A percentile compares a stretch with the other conserved stretches of the same genome.
These are phyloP conservation scores for Caenorhabditis wallacei DNA, from an alignment of 2,888 invertebrate species.

Conservation along the genomic window DNA sequence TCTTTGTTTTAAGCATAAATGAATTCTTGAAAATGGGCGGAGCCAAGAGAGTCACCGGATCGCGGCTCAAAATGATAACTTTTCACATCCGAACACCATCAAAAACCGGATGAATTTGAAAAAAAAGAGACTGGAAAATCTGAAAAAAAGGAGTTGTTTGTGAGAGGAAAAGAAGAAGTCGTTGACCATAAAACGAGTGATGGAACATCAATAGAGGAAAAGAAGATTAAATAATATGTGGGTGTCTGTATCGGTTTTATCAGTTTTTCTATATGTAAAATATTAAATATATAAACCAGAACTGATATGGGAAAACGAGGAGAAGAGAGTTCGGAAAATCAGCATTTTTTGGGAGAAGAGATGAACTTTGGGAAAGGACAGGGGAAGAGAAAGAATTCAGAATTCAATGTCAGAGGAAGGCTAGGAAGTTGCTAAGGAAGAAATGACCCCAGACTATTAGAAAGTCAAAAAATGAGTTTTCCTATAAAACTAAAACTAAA, in stretches of 20 bases:
- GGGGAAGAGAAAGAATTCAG: background rate
- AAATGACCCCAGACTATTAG: background rate
- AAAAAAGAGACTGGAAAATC: background rate
- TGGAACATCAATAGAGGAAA: constrained; percentile 1
- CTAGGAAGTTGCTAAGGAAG: no score
- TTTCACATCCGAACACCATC: constrained; percentile 23
- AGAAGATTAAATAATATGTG: constrained; percentile 37
- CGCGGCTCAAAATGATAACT: constrained; percentile 31
- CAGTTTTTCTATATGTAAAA: constrained; percentile 23
- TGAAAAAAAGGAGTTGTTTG: constrained; percentile 4
- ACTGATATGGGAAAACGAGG: constrained; percentile 8
- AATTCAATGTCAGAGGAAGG: no score
- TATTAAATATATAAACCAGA: background rate
- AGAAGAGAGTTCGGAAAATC: constrained; percentile 28
- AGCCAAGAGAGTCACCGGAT: constrained; percentile 28
- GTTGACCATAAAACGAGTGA: constrained; percentile 17
- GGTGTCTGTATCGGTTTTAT: constrained; percentile 26
- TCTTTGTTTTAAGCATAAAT: constrained; percentile 45
- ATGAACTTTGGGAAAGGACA: background rate
- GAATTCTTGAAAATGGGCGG: constrained; percentile 1
- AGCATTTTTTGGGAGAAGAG: background rate
- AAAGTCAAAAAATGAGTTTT: no score
- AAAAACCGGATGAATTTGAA: constrained; percentile 5
- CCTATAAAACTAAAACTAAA: background rate
- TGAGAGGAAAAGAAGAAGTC: constrained; percentile 4